Conservation (phyloP, 2,797 vertebrate species). For the Heteromormyrus szaboi region DNA sequence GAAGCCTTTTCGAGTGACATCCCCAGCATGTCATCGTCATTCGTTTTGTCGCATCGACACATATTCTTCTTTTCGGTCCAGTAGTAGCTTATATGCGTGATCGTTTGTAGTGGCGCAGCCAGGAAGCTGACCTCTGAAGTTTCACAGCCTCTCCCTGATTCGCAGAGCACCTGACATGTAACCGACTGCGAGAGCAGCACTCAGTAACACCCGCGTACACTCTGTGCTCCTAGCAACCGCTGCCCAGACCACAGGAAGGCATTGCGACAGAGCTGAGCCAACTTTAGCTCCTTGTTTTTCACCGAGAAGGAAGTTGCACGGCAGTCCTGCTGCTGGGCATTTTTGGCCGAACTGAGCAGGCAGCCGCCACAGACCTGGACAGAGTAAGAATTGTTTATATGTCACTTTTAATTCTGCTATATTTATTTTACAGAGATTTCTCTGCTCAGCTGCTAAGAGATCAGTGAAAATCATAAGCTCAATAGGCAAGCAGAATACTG, state of each 20-base stretch:
- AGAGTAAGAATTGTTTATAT: neutral
- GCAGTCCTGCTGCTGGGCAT: neutral
- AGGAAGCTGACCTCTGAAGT: neutral
- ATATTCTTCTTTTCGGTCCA: neutral
- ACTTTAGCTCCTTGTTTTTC: slow-evolving; percentile 1
- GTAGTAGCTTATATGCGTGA: neutral
- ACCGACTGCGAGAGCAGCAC: neutral
- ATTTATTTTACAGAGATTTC: neutral
- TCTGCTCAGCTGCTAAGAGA: neutral
- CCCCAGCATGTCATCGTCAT: neutral
- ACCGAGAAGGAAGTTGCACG: neutral
- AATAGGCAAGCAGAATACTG: neutral
- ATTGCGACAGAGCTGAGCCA: neutral
- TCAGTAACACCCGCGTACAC: neutral
- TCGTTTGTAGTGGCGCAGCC: neutral
- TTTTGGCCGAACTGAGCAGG: neutral
- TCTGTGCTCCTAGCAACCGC: neutral
- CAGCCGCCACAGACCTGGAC: neutral
- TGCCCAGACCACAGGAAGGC: neutral
- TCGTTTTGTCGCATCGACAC: neutral
- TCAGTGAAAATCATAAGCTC: neutral
- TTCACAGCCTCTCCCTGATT: neutral
- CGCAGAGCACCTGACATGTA: neutral
- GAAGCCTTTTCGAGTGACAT: neutral
- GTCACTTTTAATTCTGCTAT: neutral